Evolutionary conservation across 1,140 invertebrate species (phyloP).

Genomic region (Drosophila fuyamai): DNA sequence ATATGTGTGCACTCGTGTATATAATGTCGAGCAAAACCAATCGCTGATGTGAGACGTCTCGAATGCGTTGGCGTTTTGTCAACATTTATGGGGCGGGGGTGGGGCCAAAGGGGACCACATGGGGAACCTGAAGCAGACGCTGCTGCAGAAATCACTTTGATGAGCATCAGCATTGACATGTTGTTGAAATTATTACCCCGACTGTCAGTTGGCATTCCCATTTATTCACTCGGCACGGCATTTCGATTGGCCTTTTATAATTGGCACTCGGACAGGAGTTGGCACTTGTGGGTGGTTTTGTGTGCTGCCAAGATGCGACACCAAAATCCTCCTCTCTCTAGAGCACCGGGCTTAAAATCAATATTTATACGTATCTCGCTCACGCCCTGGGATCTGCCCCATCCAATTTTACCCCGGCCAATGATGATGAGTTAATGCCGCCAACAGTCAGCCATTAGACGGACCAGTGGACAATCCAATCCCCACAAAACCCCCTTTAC

Average conservation of each 20-base stretch:
- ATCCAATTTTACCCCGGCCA: slow-evolving; percentile 15
- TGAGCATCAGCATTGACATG: slow-evolving; percentile 78
- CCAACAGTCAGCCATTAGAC: slow-evolving; percentile 64
- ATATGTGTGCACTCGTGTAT: slow-evolving; percentile 32
- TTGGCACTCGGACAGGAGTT: slow-evolving; percentile 51
- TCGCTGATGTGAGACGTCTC: slow-evolving; percentile 50
- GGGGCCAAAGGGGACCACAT: slow-evolving; percentile 6
- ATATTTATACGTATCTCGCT: slow-evolving; percentile 34
- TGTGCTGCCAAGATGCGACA: slow-evolving; percentile 20
- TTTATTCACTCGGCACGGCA: slow-evolving; percentile 66
- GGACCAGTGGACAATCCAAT: slow-evolving; percentile 47
- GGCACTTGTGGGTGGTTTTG: slow-evolving; percentile 19
- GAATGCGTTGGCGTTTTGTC: slow-evolving; percentile 73
- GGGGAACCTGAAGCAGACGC: slow-evolving; percentile 34
- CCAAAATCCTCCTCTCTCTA: slow-evolving; percentile 6
- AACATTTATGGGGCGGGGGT: slow-evolving; percentile 45
- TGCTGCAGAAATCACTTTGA: slow-evolving; percentile 73
- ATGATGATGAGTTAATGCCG: slow-evolving; percentile 72
- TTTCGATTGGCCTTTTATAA: slow-evolving; percentile 64
- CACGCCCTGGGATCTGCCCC: slow-evolving; percentile 17
- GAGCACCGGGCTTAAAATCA: slow-evolving; percentile 25
- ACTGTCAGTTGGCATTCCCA: slow-evolving; percentile 70
- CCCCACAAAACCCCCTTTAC: slow-evolving; percentile 24
- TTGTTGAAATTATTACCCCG: slow-evolving; percentile 79
- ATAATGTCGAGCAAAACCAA: slow-evolving; percentile 66